Base-by-base conservation (phyloP, 2,888 invertebrate species). In the Macaria liturata region DNA sequence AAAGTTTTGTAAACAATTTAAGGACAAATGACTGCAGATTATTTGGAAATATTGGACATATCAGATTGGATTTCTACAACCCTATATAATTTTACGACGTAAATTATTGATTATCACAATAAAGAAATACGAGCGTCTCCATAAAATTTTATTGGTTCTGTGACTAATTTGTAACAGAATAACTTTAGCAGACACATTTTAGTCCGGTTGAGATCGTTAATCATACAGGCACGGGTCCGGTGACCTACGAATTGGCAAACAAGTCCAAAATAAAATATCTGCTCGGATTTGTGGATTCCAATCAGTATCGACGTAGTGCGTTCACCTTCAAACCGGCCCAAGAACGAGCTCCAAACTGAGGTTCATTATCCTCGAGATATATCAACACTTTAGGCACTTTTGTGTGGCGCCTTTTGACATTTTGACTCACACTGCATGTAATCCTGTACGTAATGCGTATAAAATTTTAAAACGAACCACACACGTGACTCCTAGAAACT, bases 251-350 rank as follows among this genome's bases (percentile, higher is more conserved):
- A 78, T 82, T 72, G 71, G 81, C 78, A 84, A 85, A 88, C 83
- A 81, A 77, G 80, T 80, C 79, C 78, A 77, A 85, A 87, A 86
- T 82, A 80, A 82, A 78, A 80, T 76, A 74, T 69, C 66, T 69
- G 70, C 75, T 73, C 74, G 74, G 84, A 82, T 84, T 83, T 78
- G 80, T 80, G 83, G 84, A 90, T 89, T 82, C 84, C 83, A 81
- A 83, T 86, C 74, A 66, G 73, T 68, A 72, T 74, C 69, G 74
- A 77, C 80, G 54, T 80, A 79, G 90, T 85, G 71, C 89, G 75
- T 89, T 91, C 81, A 91, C 88, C 91, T 86, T 82, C 73, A 83
- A 89, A 91, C 91, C 89, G 90, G 90, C 80, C 84, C 76, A 77
- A 77, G 52, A 56, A 76, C 81, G 71, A 75, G 76, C 78, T 74